phyloP scores from a whole-genome alignment of 2,113 vertebrate species.

The Heterocephalus glaber region DNA sequence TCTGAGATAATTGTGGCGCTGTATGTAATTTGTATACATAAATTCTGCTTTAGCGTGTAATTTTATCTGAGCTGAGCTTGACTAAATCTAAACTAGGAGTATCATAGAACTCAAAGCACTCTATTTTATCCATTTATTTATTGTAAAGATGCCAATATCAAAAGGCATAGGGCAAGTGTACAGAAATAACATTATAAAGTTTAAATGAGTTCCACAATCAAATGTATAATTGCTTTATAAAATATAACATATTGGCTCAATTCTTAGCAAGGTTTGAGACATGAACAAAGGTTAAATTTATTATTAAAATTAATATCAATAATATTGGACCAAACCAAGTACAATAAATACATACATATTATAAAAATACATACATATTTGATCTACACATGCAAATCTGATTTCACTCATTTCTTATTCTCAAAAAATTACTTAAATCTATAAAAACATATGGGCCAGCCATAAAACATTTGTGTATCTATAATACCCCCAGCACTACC shows the following conservation, averaged over 20 bases:
- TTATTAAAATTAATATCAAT: background rate
- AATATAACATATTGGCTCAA: background rate
- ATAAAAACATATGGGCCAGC: background rate
- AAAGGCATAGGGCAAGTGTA: background rate
- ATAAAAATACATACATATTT: too few species aligned
- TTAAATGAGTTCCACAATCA: background rate
- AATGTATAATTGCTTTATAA: background rate
- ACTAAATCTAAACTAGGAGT: slow-evolving; percentile 43
- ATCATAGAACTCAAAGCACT: background rate
- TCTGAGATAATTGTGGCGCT: slow-evolving; percentile 72
- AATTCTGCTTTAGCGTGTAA: slow-evolving; percentile 49
- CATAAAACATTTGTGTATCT: background rate
- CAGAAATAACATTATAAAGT: slow-evolving; percentile 18
- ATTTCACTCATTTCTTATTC: background rate
- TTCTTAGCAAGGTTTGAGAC: background rate
- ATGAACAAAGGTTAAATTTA: background rate
- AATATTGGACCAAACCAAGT: background rate
- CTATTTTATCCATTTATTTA: slow-evolving; percentile 47
- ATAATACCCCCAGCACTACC: fast-evolving
- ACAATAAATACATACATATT: background rate
- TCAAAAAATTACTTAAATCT: background rate
- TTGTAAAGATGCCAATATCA: background rate
- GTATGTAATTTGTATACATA: slow-evolving; percentile 70
- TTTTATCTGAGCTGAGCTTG: slow-evolving; percentile 54
- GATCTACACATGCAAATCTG: background rate